These are phyloP conservation scores for Limnephilus marmoratus DNA, from an alignment of 2,888 invertebrate species.

Conservation along the genomic window DNA sequence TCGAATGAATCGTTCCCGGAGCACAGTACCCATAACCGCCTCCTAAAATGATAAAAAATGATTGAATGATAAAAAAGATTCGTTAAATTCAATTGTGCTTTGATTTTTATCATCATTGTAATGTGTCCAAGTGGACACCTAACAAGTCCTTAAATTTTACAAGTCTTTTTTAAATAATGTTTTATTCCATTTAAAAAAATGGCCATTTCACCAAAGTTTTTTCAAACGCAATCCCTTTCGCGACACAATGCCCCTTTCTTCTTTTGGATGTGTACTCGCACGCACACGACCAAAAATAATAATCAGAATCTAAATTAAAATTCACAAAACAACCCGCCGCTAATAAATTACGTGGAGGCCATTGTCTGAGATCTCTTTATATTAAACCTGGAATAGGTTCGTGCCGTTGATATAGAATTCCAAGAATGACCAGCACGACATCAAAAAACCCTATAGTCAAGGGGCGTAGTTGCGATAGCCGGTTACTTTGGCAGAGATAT, in stretches of 20 bases:
- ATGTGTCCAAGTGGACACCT: not conserved
- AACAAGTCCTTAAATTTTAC: not conserved
- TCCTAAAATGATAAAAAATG: too few relatives aligned
- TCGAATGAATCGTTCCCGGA: too few relatives aligned
- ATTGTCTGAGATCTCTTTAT: constrained; percentile 61
- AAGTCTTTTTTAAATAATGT: not conserved
- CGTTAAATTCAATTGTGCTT: not conserved
- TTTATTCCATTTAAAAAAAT: not conserved
- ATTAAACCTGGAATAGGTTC: constrained; percentile 41
- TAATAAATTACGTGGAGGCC: constrained; percentile 58
- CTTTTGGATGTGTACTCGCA: constrained; percentile 45
- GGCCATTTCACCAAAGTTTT: constrained; percentile 24
- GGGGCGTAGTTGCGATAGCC: not conserved
- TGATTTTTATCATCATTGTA: not conserved
- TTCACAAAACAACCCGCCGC: constrained; percentile 59
- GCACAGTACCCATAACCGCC: too few relatives aligned
- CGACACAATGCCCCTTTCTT: constrained; percentile 47
- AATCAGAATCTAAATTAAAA: constrained; percentile 61
- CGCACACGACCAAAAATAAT: constrained; percentile 49
- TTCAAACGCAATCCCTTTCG: constrained; percentile 42
- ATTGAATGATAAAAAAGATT: not conserved
- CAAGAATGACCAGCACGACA: not conserved
- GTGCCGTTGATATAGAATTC: not conserved
- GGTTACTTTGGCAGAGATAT: not conserved
- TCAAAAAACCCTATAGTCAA: not conserved